Evolutionary conservation across 2,797 vertebrate species (phyloP).

Genomic region (Florisuga fusca): DNA sequence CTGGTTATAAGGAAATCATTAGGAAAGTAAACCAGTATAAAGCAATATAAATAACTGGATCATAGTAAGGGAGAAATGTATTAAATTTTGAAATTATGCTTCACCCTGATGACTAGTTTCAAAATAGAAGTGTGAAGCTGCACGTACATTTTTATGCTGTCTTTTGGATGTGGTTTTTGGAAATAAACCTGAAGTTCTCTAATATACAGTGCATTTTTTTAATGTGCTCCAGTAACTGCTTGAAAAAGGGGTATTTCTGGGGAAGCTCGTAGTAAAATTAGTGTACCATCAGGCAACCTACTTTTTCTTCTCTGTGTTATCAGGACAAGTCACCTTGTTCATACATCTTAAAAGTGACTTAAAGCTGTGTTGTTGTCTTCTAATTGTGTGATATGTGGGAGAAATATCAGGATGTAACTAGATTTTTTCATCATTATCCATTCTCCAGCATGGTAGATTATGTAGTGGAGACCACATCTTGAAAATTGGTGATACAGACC

Average conservation of each 20-base stretch:
- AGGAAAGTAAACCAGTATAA: background rate
- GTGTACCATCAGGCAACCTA: background rate
- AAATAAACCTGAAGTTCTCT: background rate
- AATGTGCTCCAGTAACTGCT: background rate
- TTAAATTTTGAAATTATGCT: background rate
- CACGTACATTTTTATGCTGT: background rate
- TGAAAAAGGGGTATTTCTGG: background rate
- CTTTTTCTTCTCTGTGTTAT: background rate
- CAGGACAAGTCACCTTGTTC: background rate
- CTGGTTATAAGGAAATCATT: background rate
- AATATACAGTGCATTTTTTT: background rate
- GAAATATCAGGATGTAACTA: background rate
- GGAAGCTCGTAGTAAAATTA: background rate
- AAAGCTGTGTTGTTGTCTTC: background rate
- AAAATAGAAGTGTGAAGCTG: background rate
- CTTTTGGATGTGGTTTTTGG: background rate
- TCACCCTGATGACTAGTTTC: background rate
- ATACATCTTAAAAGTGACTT: background rate
- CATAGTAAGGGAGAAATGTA: background rate
- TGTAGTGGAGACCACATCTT: conserved; percentile 96
- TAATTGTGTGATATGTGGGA: background rate
- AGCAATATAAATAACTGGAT: background rate
- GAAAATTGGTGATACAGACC: conserved; percentile 94
- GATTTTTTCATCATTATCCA: background rate
- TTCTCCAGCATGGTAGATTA: conserved; percentile 88